Conservation (phyloP, 2,888 invertebrate genomes). For the Calameuta pallipes region DNA sequence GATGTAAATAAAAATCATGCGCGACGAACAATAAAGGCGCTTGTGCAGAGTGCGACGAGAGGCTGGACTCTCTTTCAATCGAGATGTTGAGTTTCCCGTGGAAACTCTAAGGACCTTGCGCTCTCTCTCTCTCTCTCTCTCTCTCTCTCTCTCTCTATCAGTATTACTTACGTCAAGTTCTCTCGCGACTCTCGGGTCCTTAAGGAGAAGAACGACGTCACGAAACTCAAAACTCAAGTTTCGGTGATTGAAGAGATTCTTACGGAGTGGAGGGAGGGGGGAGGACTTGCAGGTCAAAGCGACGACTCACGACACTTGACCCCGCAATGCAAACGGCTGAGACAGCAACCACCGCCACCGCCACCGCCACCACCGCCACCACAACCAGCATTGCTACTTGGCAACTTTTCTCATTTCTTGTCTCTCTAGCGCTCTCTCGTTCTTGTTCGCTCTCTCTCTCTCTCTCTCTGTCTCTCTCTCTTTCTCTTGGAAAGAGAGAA, state of each 20-base stretch:
- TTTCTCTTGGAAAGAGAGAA: no score
- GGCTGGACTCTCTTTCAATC: not conserved
- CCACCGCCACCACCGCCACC: no score
- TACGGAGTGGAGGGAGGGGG: not conserved
- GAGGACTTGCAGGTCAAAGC: slow-evolving; percentile 4
- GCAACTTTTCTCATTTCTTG: slow-evolving; percentile 27
- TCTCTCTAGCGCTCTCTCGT: slow-evolving; percentile 9
- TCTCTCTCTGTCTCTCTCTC: slow-evolving; percentile 11
- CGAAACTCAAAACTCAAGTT: no score
- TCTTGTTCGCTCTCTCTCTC: slow-evolving; percentile 11
- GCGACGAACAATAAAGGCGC: not conserved
- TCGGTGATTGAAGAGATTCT: no score
- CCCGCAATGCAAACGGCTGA: slow-evolving; percentile 13
- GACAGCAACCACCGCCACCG: no score
- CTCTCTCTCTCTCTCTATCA: no score
- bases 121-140: no score
- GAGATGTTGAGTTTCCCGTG: no score
- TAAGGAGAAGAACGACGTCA: no score
- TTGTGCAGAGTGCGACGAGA: not conserved
- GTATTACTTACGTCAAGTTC: no score
- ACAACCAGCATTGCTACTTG: slow-evolving; percentile 14
- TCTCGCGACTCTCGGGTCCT: no score
- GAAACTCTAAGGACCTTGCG: no score
- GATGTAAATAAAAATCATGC: not conserved
- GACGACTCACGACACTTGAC: slow-evolving; percentile 25